These are phyloP conservation scores for Pogonomyrmex californicus DNA, from an alignment of 1,140 invertebrate genomes.

Conservation along the genomic window DNA sequence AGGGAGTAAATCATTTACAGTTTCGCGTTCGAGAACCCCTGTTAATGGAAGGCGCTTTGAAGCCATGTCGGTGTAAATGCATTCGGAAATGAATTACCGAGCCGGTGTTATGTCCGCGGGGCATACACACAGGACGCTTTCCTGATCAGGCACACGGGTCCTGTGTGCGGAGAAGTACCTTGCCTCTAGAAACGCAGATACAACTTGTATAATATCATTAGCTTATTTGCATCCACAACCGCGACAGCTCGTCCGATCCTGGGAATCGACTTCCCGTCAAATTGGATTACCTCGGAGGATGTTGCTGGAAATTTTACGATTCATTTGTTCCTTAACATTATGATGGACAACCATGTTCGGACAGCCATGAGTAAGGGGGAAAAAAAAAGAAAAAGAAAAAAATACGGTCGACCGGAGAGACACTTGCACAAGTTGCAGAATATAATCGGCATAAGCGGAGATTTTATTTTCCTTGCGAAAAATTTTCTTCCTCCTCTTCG, in stretches of 20 bases:
- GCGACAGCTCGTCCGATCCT: conserved; percentile 49
- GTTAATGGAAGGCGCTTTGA: conserved; percentile 56
- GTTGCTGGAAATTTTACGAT: conserved; percentile 42
- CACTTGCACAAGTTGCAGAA: not conserved
- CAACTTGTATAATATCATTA: conserved; percentile 56
- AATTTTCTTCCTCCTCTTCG: conserved; percentile 19
- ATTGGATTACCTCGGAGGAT: conserved; percentile 45
- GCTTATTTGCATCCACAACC: conserved; percentile 55
- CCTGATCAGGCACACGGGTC: conserved; percentile 42
- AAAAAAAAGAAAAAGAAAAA: not conserved
- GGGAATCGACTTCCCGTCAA: conserved; percentile 51
- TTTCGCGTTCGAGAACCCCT: conserved; percentile 47
- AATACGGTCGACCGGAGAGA: not conserved
- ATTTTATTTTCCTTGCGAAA: not conserved
- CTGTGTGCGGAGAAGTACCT: not conserved
- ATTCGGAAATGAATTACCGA: conserved; percentile 57
- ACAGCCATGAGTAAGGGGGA: not conserved
- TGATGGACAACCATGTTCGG: not conserved
- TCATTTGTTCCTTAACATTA: conserved; percentile 32
- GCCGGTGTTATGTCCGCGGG: conserved; percentile 34
- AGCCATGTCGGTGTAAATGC: conserved; percentile 55
- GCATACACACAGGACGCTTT: conserved; percentile 39
- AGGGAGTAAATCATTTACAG: conserved; percentile 60
- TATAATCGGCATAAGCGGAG: not conserved
- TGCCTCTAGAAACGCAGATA: conserved; percentile 32